These are phyloP conservation scores for Aphidius colemani DNA, from an alignment of 2,888 invertebrate genomes.

Conservation along the genomic window DNA sequence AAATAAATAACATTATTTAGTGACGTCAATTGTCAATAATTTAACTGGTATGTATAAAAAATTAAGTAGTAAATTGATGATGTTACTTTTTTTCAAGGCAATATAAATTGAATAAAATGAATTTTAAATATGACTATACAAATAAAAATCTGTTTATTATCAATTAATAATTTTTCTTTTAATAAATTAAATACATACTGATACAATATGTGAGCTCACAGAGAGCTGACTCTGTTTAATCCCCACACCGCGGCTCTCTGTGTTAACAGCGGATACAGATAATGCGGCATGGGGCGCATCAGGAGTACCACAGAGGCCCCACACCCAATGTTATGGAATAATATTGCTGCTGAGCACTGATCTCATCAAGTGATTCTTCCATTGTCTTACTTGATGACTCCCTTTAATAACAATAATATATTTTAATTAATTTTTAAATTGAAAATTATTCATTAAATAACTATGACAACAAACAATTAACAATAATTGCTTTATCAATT, in stretches of 20 bases:
- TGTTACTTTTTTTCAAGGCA: neutral
- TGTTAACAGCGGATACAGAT: slow-evolving; percentile 65
- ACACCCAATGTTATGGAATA: slow-evolving; percentile 86
- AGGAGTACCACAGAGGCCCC: slow-evolving; percentile 99
- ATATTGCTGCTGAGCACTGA: slow-evolving; percentile 55
- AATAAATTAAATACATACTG: slow-evolving; percentile 44
- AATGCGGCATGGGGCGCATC: slow-evolving; percentile 94
- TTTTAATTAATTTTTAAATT: too few relatives aligned
- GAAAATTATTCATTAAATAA: neutral
- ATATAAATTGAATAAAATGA: neutral
- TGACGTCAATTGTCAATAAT: too few relatives aligned
- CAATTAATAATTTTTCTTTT: too few relatives aligned
- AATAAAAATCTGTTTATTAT: too few relatives aligned
- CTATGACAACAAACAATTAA: too few relatives aligned
- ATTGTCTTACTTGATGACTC: slow-evolving; percentile 55
- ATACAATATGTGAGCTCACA: slow-evolving; percentile 64
- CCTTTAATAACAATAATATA: slow-evolving; percentile 34
- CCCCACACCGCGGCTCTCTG: slow-evolving; percentile 76
- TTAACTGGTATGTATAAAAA: too few relatives aligned
- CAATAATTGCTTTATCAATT: too few relatives aligned
- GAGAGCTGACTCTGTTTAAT: slow-evolving; percentile 70
- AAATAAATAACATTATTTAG: neutral
- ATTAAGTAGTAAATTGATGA: neutral
- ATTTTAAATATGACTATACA: neutral
- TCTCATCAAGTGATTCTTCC: slow-evolving; percentile 54